Evolutionary conservation across 2,113 vertebrate species (phyloP).

Genomic region (Mesitornis unicolor): DNA sequence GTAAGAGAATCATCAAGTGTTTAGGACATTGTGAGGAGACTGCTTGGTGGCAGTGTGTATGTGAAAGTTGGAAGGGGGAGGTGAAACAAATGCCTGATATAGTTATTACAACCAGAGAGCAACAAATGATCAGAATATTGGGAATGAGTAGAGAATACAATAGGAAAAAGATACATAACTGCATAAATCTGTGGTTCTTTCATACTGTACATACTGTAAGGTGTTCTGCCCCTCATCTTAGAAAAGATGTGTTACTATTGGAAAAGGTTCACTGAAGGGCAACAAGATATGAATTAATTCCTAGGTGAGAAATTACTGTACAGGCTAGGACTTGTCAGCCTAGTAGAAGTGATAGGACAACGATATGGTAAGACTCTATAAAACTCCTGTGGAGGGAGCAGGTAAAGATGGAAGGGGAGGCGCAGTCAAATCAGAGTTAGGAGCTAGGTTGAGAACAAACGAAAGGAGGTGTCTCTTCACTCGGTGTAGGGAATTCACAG

Average conservation of each 20-base stretch:
- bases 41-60: background rate
- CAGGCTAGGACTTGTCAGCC: background rate
- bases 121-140: background rate
- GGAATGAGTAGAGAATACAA: background rate
- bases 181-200: background rate
- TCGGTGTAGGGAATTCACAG: background rate
- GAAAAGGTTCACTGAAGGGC: background rate
- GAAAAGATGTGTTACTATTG: background rate
- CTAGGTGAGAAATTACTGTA: background rate
- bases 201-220: background rate
- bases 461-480: background rate
- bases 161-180: background rate
- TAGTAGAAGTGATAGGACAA: background rate
- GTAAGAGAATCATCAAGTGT: background rate
- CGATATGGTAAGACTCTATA: background rate
- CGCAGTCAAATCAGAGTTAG: background rate
- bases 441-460: background rate
- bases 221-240: background rate
- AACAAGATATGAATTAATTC: background rate
- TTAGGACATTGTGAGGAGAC: background rate
- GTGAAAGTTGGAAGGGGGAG: accelerated
- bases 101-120: background rate
- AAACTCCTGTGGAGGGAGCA: background rate
- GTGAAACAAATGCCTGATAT: background rate
- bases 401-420: background rate